Base-by-base conservation (phyloP, 2,797 vertebrate genomes). In the Sebastes goodei region DNA sequence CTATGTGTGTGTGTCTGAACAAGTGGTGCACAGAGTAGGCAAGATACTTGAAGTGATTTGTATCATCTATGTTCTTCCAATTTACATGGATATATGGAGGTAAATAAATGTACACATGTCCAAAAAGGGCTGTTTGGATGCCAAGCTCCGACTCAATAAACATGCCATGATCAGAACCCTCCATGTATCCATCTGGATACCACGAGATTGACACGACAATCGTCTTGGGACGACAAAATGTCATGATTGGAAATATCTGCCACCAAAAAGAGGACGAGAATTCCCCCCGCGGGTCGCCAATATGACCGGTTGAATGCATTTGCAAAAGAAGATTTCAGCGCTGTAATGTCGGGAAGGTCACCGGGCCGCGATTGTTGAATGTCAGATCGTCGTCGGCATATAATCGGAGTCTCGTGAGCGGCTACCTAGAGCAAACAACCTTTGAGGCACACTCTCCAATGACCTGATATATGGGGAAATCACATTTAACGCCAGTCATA, bases 211-310 rank as follows among this genome's bases (percentile, higher is more conserved):
- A 86, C 86, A 82, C 2, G 4, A 56, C 29, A 20, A 20, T 80
- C 30, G 55, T 77, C 84, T 73, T 8, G 88, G 87, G 87, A 90
- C 3, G 29, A 32, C 68, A 68, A 91, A 94, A 93, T 89, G 92
- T 92, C 91, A 89, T 65, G 56, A 78, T 72, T 53, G 80, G 78
- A 87, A 82, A 84, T 66, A 81, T 82, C 73, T 69, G 60, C 71
- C 2, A 12, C 7, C 23, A 59, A 71, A 72, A 66, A 53, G 61
- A 75, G 7, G 15, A 64, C 12, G 1, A 1, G 69, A 68, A 67
- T 57, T 65, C 75, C 82, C 85, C 2, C 21, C 21, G 6, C 21
- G 75, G 68, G 82, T 42, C 3, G 4, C 32, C 17, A 71, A 76
- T 66, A 59, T 17, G 59, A 85, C 71, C 33, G 67, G 21, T 2